Evolutionary conservation across 2,888 invertebrate species (phyloP), one percentile per base, ranked within the genome.

Genomic region (Aleiodes testaceus): DNA sequence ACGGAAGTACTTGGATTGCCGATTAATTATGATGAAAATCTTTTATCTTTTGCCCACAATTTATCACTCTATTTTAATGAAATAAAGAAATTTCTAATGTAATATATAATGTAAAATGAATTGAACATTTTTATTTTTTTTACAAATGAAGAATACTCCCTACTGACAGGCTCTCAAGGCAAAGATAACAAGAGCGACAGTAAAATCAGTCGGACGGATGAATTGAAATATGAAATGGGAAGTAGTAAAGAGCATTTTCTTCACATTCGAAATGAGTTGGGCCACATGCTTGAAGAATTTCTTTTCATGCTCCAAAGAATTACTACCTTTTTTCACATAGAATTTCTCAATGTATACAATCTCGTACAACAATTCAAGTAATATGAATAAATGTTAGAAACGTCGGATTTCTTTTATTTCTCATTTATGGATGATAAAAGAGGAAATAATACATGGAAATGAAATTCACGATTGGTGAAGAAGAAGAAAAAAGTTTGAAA

Each of bases 251-350:
- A 63, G 20, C 63, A 63, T 63, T 44, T 14, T 45, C 22, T 67
- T 50, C 66, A 49, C 52, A 26, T 30, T 42, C 69, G 70, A 63
- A 63, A 63, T 63, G 63, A 63, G 63, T 63, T 22, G 69, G 63
- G 68, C 61, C 44, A 72, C 70, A 74, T 72, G 69, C 71, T 70
- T 69, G 70, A 74, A 50, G 71, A 73, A 74, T 75, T 74, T 74
- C 55, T 70, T 70, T 75, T 75, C 45, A 16, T 66, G 53, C 66
- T 64, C 66, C 73, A 72, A 53, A 52, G 63, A 44, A 69, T 70
- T 50, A 77, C 67, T 64, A 61, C 36, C 26, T 26, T 45, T 49
- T 45, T 36, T 53, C 49, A 45, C 5, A 18, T 52, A 20, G 30
- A 18, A 59, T 55, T 26, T 18, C 53, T 45, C 30, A 18, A 64